These are phyloP conservation scores for Mormyrops attenuatus DNA, from an alignment of 2,797 vertebrate species.

Conservation along the genomic window DNA sequence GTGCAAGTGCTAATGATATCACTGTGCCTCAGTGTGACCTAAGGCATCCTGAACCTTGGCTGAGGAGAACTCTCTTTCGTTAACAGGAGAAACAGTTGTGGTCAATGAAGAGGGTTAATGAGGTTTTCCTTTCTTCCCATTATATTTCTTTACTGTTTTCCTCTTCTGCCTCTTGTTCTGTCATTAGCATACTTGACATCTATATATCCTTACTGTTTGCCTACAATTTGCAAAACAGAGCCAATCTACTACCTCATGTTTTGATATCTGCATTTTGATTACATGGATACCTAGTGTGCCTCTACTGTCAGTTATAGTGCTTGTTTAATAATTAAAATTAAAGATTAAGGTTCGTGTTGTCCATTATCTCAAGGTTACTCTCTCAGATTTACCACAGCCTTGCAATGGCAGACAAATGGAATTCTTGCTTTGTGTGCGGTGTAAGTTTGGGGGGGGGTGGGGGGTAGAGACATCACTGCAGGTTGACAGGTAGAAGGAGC, in stretches of 20 bases:
- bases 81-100: background rate
- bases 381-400: background rate
- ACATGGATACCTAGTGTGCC: background rate
- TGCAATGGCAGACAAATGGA: background rate
- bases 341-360: background rate
- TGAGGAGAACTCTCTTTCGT: background rate
- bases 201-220: background rate
- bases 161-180: background rate
- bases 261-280: background rate
- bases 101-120: background rate
- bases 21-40: background rate
- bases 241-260: background rate
- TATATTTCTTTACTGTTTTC: background rate
- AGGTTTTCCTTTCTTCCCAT: background rate
- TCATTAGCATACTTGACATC: background rate
- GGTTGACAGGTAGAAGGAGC: constrained; percentile 64
- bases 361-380: background rate
- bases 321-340: background rate
- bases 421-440: background rate
- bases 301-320: background rate
- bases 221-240: background rate
- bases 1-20: background rate
- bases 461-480: constrained; percentile 29
- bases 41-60: background rate
- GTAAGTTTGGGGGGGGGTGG: background rate